Percentiles rank a stretch among this genome's conserved stretches.
Evolutionary conservation across 1,140 invertebrate genomes (phyloP).

Genomic region (Kradibia gibbosae): DNA sequence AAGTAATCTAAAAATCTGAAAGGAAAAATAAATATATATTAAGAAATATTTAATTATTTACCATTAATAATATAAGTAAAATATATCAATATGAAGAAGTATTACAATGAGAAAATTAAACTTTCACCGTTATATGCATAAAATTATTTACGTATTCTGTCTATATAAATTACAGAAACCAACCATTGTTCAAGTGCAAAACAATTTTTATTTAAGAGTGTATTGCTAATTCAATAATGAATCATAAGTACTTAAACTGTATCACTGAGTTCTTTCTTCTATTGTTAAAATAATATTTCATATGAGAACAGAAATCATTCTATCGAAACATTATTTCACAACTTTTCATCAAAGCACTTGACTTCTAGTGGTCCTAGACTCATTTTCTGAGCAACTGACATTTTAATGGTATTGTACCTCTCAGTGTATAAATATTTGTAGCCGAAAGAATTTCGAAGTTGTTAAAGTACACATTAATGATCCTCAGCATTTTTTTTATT

Average conservation of each 20-base stretch:
- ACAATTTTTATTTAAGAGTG: neutral
- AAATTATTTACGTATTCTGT: neutral
- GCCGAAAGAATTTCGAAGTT: conserved; percentile 18
- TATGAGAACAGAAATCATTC: conserved; percentile 13
- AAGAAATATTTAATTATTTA: too few species aligned
- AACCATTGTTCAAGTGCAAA: neutral
- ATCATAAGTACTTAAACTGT: neutral
- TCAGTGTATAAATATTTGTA: neutral
- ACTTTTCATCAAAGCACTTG: conserved; percentile 34
- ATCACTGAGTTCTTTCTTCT: neutral
- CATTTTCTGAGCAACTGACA: neutral
- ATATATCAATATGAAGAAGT: neutral
- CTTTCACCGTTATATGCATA: neutral
- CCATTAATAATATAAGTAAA: neutral
- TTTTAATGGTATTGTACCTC: neutral
- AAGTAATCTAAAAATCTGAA: too few species aligned
- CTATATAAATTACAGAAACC: neutral
- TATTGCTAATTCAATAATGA: neutral
- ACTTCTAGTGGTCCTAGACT: conserved; percentile 31
- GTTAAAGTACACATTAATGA: conserved; percentile 5
- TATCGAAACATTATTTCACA: neutral
- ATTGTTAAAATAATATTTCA: neutral
- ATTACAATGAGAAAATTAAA: neutral
- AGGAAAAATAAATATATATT: too few species aligned
- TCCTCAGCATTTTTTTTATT: conserved; percentile 32